Evolutionary conservation across 2,797 vertebrate species (phyloP).

Genomic region (Helicolenus hilgendorfi): DNA sequence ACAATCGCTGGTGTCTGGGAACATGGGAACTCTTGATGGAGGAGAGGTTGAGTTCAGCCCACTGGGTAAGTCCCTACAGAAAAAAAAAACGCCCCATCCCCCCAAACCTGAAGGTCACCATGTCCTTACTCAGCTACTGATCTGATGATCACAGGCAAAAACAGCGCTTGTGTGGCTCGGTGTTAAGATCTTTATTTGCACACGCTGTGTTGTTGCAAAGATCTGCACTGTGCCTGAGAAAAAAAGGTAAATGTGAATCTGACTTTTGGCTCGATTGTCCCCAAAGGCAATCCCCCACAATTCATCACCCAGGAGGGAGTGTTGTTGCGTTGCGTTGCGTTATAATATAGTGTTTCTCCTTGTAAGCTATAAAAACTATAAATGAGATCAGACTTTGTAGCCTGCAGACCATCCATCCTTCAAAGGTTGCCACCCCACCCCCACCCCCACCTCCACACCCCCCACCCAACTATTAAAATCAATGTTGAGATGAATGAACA

Average conservation of each 20-base stretch:
- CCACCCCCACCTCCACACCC: not conserved
- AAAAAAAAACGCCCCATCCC: constrained; percentile 54
- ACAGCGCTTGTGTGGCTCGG: constrained; percentile 4
- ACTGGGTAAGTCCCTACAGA: constrained; percentile 57
- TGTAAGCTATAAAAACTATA: constrained; percentile 72
- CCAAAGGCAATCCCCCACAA: constrained; percentile 46
- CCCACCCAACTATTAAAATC: constrained; percentile 83
- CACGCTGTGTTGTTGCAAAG: constrained; percentile 25
- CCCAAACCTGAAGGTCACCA: constrained; percentile 85
- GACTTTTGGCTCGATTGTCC: constrained; percentile 52
- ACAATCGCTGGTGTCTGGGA: constrained; percentile 86
- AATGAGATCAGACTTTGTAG: constrained; percentile 67
- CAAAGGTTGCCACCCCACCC: constrained; percentile 29
- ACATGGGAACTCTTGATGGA: constrained; percentile 83
- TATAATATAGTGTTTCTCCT: constrained; percentile 71
- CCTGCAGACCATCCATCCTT: constrained; percentile 59
- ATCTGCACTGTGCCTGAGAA: not conserved
- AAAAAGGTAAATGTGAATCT: constrained; percentile 28
- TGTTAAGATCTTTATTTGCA: constrained; percentile 56
- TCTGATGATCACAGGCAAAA: constrained; percentile 73
- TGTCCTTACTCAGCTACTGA: constrained; percentile 76
- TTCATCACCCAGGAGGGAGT: constrained; percentile 63
- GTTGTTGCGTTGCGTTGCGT: constrained; percentile 48
- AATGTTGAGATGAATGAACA: constrained; percentile 75
- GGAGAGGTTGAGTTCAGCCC: constrained; percentile 79